Evolutionary conservation across 2,888 invertebrate genomes (phyloP), one percentile per base, ranked within the genome.

Genomic region (Cylindroiulus punctatus): DNA sequence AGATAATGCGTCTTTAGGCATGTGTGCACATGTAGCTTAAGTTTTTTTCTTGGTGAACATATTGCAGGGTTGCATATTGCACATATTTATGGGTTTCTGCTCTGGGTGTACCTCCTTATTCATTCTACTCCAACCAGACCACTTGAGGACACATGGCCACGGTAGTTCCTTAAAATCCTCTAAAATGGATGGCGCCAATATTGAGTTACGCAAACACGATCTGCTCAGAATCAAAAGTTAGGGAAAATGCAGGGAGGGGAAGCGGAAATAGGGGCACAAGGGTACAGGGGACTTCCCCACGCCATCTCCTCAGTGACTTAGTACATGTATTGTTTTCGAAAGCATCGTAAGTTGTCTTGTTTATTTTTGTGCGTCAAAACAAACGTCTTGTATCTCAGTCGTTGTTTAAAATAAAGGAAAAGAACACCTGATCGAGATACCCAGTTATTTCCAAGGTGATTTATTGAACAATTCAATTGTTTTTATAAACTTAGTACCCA

Each of bases 101-200:
- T 52, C 36, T 36, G 36, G 36, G 52, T n/a, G 5, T 12, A 2
- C 14, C 52, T 52, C 52, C 17, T 17, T 17, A 17, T 52, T 52
- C n/a, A 52, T 52, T 52, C 17, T 47, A 8, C 14, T 2, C 52
- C n/a, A 17, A 52, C 52, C 52, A 52, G 52, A 52, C 52, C 52
- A 52, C 52, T 52, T 52, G 52, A 52, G n/a, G n/a, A 36, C 52
- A 52, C 52, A 52, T 52, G 52, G 52, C 52, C 52, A 52, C 2
- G 52, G 36, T 52, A 52, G n/a, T n/a, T 52, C 52, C 52, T 52
- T 52, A 19, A 52, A 52, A 52, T 52, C 52, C 52, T 52, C 52
- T n/a, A n/a, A 52, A 52, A 52, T 52, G 52, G n/a, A 0, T 52
- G 52, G 52, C 52, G 52, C 52, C 52, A 52, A 52, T 52, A 52